Base-by-base conservation (phyloP, 2,797 vertebrate species). In the Phrynocephalus vlangalii region DNA sequence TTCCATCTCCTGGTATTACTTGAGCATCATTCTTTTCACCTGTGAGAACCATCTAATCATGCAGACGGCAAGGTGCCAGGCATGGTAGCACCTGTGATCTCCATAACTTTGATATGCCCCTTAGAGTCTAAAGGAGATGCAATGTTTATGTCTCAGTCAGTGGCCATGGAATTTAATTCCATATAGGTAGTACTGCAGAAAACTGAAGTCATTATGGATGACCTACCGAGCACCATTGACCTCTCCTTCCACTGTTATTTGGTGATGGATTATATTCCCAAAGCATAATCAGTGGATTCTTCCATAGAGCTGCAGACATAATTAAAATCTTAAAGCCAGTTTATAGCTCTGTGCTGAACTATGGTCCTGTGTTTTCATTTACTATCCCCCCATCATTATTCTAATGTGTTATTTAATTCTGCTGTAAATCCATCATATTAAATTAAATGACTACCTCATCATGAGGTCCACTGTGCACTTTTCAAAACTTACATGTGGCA, bases 391-490 rank as follows among this genome's bases (percentile, higher is more conserved):
- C 44, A 79, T 80, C 78, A 84, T 88, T 85, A 88, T 85, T 81
- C 76, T 84, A 75, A 75, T 85, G 70, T 84, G 83, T 73, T 75
- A 81, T 85, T 85, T 85, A 75, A 81, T 80, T 81, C 77, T 76
- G 22, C 44, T 88, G 56, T 85, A 85, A 88, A 85, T 75, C 83
- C 60, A 80, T 88, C 87, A 76, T 80, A 79, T 75, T 75, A 85
- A 22, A 88, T 88, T 88, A 88, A 84, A 84, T 79, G 56, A 84
- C 77, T 84, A 80, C 56, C 82, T 85, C 77, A 81, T 84, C 83
- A 85, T 80, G n/a, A 60, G 67, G 83, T 73, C 68, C 60, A 88
- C n/a, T 68, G 6, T 85, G 77, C 77, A 67, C 83, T 85, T 88
- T 88, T 88, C 77, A 84, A 80, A 84, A 52, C 7, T 16, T 52